Evolutionary conservation across 2,888 invertebrate species (phyloP), one percentile per base, ranked within the genome.

Genomic region (Polydrusus cervinus): DNA sequence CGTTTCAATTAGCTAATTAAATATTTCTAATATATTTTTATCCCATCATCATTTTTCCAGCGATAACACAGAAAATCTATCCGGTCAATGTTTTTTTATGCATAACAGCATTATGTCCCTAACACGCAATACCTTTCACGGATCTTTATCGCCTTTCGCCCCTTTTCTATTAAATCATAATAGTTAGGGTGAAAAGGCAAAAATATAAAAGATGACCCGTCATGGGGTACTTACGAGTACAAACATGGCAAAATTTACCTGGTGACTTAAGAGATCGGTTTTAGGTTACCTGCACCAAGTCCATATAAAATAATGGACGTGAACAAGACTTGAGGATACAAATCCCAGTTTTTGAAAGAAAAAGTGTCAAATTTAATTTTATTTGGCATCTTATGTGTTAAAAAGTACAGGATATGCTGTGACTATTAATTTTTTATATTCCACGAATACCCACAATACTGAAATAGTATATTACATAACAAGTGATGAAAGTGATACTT

Each of bases 141-240:
- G 68, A 57, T 57, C 68, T 57, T 68, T 68, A 68, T 68, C 68
- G 40, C 51, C 68, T 43, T 40, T 68, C 57, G 68, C 43, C 40
- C 55, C 45, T 68, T 13, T 47, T 70, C 47, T 70, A 70, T 70
- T 70, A 61, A 70, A 61, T 61, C 60, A 60, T 70, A 61, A 70
- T 61, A 34, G 61, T 40, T 16, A 20, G 70, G 60, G 70, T 70
- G 70, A 70, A 38, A 55, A 70, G 34, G 34, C 18, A 38, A 61
- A 70, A 61, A 70, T 25, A 38, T 55, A 43, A 62, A 62, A 45
- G 47, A 62, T 62, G 62, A 45, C 62, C 62, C 62, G 30, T 62
- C 62, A 60, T 14, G 57, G 57, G 38, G 38, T 60, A 60, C 57
- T 60, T 60, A 40, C 38, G 57, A 16, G 57, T 60, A 60, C 38